Evolutionary conservation across 2,113 vertebrate species (phyloP).

Genomic region (Sphyrna mokarran): DNA sequence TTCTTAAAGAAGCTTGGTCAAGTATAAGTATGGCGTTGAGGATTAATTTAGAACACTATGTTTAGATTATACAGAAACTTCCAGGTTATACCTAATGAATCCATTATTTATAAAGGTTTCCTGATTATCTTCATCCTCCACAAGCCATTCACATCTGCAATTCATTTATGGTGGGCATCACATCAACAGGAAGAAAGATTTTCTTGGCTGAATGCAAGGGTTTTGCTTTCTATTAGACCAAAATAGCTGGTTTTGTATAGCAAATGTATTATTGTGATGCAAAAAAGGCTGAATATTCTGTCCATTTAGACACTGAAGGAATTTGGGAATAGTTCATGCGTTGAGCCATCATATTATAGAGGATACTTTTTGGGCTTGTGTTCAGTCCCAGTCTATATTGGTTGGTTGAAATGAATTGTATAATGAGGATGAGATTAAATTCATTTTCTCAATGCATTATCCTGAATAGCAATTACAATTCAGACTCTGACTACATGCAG

Average conservation of each 20-base stretch:
- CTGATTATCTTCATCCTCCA: neutral
- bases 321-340: neutral
- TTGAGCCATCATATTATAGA: neutral
- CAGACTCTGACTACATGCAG: neutral
- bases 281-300: neutral
- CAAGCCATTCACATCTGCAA: neutral
- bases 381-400: neutral
- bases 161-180: neutral
- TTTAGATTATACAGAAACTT: conserved; percentile 14
- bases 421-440: neutral
- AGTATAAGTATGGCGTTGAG: neutral
- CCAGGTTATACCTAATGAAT: neutral
- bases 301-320: neutral
- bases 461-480: neutral
- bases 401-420: neutral
- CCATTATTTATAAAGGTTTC: neutral
- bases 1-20: neutral
- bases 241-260: neutral
- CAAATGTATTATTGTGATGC: neutral
- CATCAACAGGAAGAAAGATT: conserved; percentile 6
- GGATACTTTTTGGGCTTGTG: neutral
- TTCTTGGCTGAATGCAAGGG: neutral
- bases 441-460: neutral
- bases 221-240: neutral
- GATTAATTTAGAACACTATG: neutral